Base-by-base conservation (phyloP, 2,113 vertebrate species). In the Rallus limicola region DNA sequence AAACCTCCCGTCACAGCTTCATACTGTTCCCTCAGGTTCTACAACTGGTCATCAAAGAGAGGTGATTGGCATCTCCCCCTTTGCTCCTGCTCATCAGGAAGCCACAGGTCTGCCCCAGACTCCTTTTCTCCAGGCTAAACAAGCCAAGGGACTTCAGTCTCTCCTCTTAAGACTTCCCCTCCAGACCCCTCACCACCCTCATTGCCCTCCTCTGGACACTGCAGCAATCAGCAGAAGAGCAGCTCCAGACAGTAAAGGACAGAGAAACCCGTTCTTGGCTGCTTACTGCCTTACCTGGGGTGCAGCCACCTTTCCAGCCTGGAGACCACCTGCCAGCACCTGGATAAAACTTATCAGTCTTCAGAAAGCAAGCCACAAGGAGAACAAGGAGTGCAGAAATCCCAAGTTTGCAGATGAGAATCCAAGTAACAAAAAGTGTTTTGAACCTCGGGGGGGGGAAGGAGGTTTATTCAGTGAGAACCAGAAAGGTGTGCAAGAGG, bases 241-340 rank as follows among this genome's bases (percentile, higher is more conserved):
- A 55, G 19, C n/a, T 50, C n/a, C 40, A 50, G 29, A 1, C 0
- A 2, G 28, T 6, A 36, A 46, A 40, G 0, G 3, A 11, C 48
- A 52, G 6, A 56, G 31, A 38, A 64, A 46, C 5, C 1, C 10
- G 7, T 58, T 14, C 5, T 8, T 8, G 24, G 24, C 17, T 16
- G 46, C 28, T 18, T 31, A 24, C 29, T 26, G 24, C 50, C 74
- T 21, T 10, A 20, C 13, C 28, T 7, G 31, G 24, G 40, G 8
- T 20, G 44, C 34, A 12, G 44, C 5, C 55, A 63, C 24, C 36
- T 77, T 56, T 26, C 0, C 0, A 16, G 15, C 10, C 23, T 2
- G 4, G 46, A 58, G 24, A 67, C 4, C 11, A 34, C 69, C 34
- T 56, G 33, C 23, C 26, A 69, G 58, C 40, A 75, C 64, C 42